A percentile compares a stretch with the other conserved stretches of the same genome.
Evolutionary conservation across 2,888 invertebrate genomes (phyloP).

Genomic region (Syrista parreyssii): DNA sequence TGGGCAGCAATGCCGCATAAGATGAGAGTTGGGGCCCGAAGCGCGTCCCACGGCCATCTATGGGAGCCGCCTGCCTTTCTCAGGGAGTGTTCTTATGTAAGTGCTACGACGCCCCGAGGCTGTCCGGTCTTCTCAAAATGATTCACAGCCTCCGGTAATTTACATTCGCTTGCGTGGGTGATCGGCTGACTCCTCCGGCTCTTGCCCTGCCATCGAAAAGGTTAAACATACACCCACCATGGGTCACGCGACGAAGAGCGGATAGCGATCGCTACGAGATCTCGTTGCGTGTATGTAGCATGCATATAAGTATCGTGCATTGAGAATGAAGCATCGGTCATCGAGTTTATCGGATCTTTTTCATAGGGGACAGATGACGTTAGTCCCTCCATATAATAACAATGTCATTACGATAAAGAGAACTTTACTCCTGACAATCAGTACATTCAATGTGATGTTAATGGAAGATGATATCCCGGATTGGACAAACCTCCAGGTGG

Average conservation of each 20-base stretch:
- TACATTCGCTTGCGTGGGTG: constrained; percentile 63
- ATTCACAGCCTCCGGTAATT: constrained; percentile 66
- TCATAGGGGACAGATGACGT: neutral
- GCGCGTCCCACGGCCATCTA: constrained; percentile 63
- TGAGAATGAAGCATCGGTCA: neutral
- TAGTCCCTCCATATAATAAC: neutral
- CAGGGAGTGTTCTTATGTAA: constrained; percentile 48
- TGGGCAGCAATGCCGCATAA: constrained; percentile 30
- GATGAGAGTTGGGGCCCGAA: constrained; percentile 60
- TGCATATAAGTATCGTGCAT: neutral
- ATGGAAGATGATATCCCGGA: neutral
- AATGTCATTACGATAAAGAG: neutral
- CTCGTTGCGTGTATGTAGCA: neutral
- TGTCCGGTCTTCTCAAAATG: constrained; percentile 56
- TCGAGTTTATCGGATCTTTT: neutral
- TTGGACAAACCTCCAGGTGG: neutral
- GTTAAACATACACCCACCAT: constrained; percentile 63
- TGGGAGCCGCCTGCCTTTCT: constrained; percentile 57
- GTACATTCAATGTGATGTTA: neutral
- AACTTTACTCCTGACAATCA: neutral
- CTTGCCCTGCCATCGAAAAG: constrained; percentile 49
- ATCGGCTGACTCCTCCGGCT: constrained; percentile 35
- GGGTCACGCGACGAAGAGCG: constrained; percentile 48
- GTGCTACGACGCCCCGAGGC: constrained; percentile 23
- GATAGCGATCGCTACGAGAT: neutral